Evolutionary conservation across 2,113 vertebrate species (phyloP).

Genomic region (Numenius arquata): DNA sequence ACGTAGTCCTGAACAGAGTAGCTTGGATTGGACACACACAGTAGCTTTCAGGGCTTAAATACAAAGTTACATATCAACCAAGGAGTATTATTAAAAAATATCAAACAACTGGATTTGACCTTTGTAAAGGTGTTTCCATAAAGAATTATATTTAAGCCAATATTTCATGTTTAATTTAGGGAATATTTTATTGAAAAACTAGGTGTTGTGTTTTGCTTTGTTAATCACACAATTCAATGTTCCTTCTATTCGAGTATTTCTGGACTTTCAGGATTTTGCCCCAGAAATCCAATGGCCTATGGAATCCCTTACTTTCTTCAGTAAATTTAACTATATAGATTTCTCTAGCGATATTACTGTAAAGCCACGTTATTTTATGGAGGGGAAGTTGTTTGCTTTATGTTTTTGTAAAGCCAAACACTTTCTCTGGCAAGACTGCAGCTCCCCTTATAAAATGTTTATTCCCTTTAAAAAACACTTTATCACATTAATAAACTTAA

Average conservation of each 20-base stretch:
- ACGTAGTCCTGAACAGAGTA: not conserved
- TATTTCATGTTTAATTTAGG: not conserved
- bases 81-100: not conserved
- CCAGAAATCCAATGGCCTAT: not conserved
- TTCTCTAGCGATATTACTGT: not conserved
- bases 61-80: not conserved
- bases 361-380: not conserved
- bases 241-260: not conserved
- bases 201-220: not conserved
- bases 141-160: not conserved
- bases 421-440: not conserved
- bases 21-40: not conserved
- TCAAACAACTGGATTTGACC: not conserved
- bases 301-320: not conserved
- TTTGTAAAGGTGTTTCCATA: not conserved
- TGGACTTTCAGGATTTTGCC: not conserved
- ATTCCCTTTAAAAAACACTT: conserved; percentile 27
- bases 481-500: conserved; percentile 47
- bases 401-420: not conserved
- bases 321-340: not conserved
- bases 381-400: not conserved
- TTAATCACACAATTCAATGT: not conserved
- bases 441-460: conserved; percentile 2
- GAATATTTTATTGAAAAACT: accelerated
- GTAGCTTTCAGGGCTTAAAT: not conserved